Base-by-base conservation (phyloP, 1,140 invertebrate species). In the Drepana arcuata region DNA sequence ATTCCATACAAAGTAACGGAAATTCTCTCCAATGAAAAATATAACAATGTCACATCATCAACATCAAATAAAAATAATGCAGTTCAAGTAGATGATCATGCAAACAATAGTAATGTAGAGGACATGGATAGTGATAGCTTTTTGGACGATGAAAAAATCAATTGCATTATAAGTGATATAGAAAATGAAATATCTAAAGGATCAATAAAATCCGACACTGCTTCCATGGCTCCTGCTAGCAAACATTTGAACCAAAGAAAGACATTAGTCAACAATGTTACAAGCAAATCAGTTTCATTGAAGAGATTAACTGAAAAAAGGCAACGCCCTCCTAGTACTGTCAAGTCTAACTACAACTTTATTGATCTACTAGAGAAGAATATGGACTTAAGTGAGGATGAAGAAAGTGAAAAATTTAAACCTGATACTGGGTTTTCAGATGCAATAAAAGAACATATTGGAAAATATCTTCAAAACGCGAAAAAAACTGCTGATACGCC, bases 101-200 rank as follows among this genome's bases (percentile, higher is more conserved):
- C n/a, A 30, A 32, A 25, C 25, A 13, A 25, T 14, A 2, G 25
- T 14, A 14, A 3, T 14, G n/a, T n/a, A n/a, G 35, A 27, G 23
- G 33, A 36, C 38, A 29, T 52, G 31, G 43, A 47, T 15, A 24
- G 34, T 23, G 43, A 63, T 14, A 39, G 71, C 14, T 48, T 45
- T 34, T 28, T 56, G 11, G 55, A 70, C 16, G 57, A 69, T 23
- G 33, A 48, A n/a, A 39, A 66, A 41, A 52, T 78, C 21, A 48
- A 61, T 25, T 53, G 42, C 14, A 67, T 81, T 37, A 39, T 79
- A 26, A 47, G 50, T 25, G 52, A 64, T 33, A 77, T 78, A 30
- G 77, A 81, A 61, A 54, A 43, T 33, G 70, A 81, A 64, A 75
- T 74, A 32, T 36, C 12, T 11, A 41, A 27, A 41, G 10, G n/a